These are phyloP conservation scores for Anas bernieri DNA, from an alignment of 2,797 vertebrate genomes.

Conservation along the genomic window DNA sequence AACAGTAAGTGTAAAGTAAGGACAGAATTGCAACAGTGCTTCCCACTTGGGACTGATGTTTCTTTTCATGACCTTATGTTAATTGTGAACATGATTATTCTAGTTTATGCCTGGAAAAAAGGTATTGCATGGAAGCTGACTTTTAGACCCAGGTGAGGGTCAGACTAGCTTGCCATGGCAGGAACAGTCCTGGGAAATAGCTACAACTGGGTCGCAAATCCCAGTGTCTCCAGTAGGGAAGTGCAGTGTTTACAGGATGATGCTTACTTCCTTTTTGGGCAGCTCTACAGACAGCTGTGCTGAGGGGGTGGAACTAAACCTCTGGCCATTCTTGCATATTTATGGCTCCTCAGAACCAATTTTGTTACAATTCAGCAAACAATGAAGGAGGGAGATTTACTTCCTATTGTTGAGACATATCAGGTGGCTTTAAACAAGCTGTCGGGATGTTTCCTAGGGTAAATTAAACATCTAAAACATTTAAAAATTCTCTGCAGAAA, in stretches of 20 bases:
- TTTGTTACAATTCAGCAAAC: background rate
- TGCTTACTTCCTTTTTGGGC: constrained; percentile 43
- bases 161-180: background rate
- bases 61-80: background rate
- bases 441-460: background rate
- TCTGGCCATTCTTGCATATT: constrained; percentile 19
- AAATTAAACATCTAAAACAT: background rate
- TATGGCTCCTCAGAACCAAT: background rate
- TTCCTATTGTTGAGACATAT: background rate
- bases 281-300: constrained; percentile 58
- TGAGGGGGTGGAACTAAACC: constrained; percentile 53
- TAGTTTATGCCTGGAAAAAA: background rate
- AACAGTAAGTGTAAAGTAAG: background rate
- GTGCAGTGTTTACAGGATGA: constrained; percentile 25
- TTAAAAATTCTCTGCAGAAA: background rate
- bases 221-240: constrained; percentile 27
- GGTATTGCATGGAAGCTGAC: background rate
- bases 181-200: background rate
- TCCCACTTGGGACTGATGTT: background rate
- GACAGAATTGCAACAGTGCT: background rate
- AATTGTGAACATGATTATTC: background rate
- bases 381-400: background rate
- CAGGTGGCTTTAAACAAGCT: background rate
- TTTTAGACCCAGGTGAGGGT: background rate
- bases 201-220: constrained; percentile 1